Conservation (phyloP, 1,140 invertebrate species). For the Popillia japonica region DNA sequence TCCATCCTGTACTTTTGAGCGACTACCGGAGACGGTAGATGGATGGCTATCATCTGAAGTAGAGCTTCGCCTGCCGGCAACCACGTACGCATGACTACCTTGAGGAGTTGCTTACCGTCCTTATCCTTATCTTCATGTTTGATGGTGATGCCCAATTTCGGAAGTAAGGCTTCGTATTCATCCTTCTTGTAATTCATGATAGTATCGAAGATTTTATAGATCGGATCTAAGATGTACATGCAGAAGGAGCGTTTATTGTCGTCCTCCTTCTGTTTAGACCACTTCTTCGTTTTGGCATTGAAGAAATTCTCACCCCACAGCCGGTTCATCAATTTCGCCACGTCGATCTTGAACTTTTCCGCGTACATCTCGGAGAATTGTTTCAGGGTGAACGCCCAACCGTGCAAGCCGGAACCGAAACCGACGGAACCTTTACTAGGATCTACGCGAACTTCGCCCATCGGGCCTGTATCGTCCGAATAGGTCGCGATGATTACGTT, state of each 20-base stretch:
- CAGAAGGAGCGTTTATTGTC: constrained; percentile 97
- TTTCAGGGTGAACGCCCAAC: constrained; percentile 99
- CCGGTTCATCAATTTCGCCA: constrained; percentile 95
- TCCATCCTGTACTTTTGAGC: constrained; percentile 99
- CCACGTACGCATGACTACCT: constrained; percentile 99
- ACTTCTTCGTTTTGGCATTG: constrained; percentile 97
- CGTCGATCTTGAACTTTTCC: constrained; percentile 97
- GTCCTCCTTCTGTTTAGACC: constrained; percentile 88
- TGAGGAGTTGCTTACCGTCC: constrained; percentile 90
- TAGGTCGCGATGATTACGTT: constrained; percentile 99
- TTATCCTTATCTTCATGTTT: constrained; percentile 96
- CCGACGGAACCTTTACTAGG: constrained; percentile 98
- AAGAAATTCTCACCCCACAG: constrained; percentile 99
- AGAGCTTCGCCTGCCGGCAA: constrained; percentile 98
- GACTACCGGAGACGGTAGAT: constrained; percentile 97
- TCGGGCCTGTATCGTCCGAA: constrained; percentile 94
- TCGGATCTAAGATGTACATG: constrained; percentile 98
- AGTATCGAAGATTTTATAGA: constrained; percentile 97
- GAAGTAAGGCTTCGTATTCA: constrained; percentile 84
- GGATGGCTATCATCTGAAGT: constrained; percentile 99
- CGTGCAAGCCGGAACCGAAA: constrained; percentile 98
- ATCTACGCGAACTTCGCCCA: constrained; percentile 98
- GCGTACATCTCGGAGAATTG: constrained; percentile 99
- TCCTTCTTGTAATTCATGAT: constrained; percentile 99
- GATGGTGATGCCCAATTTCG: constrained; percentile 92